Percentiles rank a stretch among this genome's conserved stretches.
These are phyloP conservation scores for Mythimna lalbum DNA, from an alignment of 2,888 invertebrate genomes.

Conservation along the genomic window DNA sequence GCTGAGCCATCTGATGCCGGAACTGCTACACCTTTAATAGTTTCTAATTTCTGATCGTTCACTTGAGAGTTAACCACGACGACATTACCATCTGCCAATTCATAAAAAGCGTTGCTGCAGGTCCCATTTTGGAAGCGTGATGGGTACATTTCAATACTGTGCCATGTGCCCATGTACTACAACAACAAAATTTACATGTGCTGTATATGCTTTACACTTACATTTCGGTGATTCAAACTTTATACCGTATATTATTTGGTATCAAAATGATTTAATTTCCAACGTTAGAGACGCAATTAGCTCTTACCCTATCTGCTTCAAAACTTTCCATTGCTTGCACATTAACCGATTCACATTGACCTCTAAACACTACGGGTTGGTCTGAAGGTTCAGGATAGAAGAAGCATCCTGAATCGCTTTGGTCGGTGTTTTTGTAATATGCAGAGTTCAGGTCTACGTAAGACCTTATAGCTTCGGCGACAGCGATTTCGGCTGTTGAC, in stretches of 20 bases:
- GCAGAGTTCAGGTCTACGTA: conserved; percentile 70
- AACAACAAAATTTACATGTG: conserved; percentile 33
- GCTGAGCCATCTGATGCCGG: conserved; percentile 83
- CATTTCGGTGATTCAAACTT: no score
- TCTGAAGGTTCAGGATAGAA: conserved; percentile 70
- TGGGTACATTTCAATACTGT: conserved; percentile 80
- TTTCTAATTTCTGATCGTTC: conserved; percentile 83
- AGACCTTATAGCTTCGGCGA: conserved; percentile 70
- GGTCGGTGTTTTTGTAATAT: conserved; percentile 71
- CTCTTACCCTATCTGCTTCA: conserved; percentile 72
- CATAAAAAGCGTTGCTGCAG: conserved; percentile 79
- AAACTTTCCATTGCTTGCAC: conserved; percentile 72
- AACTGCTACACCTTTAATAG: conserved; percentile 88
- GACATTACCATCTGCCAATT: conserved; percentile 70
- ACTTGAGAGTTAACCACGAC: conserved; percentile 81
- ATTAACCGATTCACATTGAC: conserved; percentile 70
- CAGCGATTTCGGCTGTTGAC: conserved; percentile 57
- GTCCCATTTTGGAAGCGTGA: conserved; percentile 74
- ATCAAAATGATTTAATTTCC: not conserved
- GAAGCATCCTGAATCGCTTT: conserved; percentile 74
- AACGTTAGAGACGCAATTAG: not conserved
- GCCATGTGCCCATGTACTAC: conserved; percentile 81
- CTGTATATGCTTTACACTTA: no score
- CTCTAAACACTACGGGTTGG: conserved; percentile 72
- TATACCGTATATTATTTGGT: not conserved